A percentile compares a stretch with the other conserved stretches of the same genome.
Evolutionary conservation across 2,113 vertebrate species (phyloP).

Genomic region (Nerophis lumbriciformis): DNA sequence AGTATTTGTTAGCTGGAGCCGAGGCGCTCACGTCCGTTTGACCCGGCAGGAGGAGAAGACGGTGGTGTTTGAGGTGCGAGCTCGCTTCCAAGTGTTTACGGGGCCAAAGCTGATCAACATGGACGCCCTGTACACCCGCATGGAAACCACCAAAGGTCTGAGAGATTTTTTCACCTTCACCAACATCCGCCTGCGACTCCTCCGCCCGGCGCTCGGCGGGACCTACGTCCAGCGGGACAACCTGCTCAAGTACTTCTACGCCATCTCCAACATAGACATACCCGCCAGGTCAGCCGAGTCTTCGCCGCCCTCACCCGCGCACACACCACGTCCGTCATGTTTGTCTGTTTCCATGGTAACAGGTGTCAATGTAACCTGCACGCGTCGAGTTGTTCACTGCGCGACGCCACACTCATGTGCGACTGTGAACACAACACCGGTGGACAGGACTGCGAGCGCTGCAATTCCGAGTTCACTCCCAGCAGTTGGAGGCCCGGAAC

Average conservation of each 20-base stretch:
- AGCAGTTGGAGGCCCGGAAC: slow-evolving; percentile 87
- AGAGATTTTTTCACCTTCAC: slow-evolving; percentile 97
- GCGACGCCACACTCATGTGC: slow-evolving; percentile 80
- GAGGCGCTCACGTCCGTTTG: not conserved
- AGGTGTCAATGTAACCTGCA: slow-evolving; percentile 97
- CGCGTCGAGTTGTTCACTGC: slow-evolving; percentile 79
- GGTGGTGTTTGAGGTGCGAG: slow-evolving; percentile 92
- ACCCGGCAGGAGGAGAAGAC: slow-evolving; percentile 79
- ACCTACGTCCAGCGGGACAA: slow-evolving; percentile 90
- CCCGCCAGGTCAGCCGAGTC: slow-evolving; percentile 79
- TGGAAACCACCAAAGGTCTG: slow-evolving; percentile 92
- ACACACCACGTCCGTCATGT: not conserved
- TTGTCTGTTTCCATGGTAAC: not conserved
- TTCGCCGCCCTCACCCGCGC: too few species aligned
- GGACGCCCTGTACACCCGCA: slow-evolving; percentile 89
- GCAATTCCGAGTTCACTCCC: slow-evolving; percentile 79
- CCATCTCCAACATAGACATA: slow-evolving; percentile 92
- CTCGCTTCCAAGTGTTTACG: slow-evolving; percentile 90
- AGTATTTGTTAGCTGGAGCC: not conserved
- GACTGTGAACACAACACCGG: slow-evolving; percentile 92
- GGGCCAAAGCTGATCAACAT: slow-evolving; percentile 90
- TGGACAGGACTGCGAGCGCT: slow-evolving; percentile 87
- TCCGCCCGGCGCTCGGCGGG: slow-evolving; percentile 88
- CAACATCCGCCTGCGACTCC: slow-evolving; percentile 87
- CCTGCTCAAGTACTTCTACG: slow-evolving; percentile 93